phyloP scores from a whole-genome alignment of 1,140 invertebrate genomes.

The Aphis gossypii region DNA sequence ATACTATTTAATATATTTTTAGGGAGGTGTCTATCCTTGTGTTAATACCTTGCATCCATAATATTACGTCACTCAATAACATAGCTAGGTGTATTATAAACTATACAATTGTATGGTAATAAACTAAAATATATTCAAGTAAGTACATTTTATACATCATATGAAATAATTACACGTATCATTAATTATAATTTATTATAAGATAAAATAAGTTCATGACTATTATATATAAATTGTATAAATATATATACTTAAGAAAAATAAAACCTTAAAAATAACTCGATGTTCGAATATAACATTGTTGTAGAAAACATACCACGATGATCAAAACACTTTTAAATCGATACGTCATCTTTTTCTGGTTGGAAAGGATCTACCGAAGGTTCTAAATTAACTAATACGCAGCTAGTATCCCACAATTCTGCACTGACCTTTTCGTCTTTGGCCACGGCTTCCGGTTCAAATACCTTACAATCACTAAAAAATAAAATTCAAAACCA shows the following conservation, averaged over 20 bases:
- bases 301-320: neutral
- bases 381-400: slow-evolving; percentile 64
- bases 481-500: slow-evolving; percentile 60
- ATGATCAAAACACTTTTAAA: neutral
- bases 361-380: slow-evolving; percentile 50
- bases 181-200: neutral
- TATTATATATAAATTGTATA: neutral
- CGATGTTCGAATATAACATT: neutral
- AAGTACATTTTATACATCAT: neutral
- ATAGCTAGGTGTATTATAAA: neutral
- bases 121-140: neutral
- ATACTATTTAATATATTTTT: neutral
- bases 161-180: neutral
- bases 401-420: slow-evolving; percentile 78
- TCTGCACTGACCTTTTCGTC: slow-evolving; percentile 69
- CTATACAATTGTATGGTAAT: neutral
- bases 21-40: neutral
- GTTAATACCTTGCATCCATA: neutral
- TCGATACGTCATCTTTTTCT: neutral
- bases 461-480: slow-evolving; percentile 69
- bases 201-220: neutral
- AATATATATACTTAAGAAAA: neutral
- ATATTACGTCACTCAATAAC: neutral
- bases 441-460: slow-evolving; percentile 64
- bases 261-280: neutral